Base-by-base conservation (phyloP, 2,888 invertebrate species). In the Bimastos eiseni region DNA sequence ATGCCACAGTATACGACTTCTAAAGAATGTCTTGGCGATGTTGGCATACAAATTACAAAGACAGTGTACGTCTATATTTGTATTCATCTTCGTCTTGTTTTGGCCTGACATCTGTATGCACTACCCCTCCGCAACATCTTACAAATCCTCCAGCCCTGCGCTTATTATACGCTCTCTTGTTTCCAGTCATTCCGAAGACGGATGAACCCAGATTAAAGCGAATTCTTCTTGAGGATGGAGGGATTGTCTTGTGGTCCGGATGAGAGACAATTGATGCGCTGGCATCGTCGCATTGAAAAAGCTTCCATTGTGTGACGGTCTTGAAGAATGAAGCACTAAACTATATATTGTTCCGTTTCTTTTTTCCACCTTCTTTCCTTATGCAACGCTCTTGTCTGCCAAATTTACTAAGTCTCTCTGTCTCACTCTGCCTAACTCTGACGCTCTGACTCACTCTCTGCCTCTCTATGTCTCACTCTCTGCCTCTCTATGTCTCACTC, bases 221-320 rank as follows among this genome's bases (percentile, higher is more conserved):
- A 70, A 70, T 70, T 70, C 70, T 70, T n/a, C 70, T 70, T 70
- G n/a, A 70, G 70, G 70, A 70, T 70, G 55, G 55, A 55, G 3
- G 70, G 70, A n/a, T 70, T 70, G 70, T 70, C n/a, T 70, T 70
- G n/a, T 70, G 70, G 70, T n/a, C 70, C n/a, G 70, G 70, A 70
- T 2, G 70, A 49, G 24, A 70, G 70, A n/a, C 70, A 70, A n/a
- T 70, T 30, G 70, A n/a, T 70, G 70, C 70, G n/a, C n/a, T 70
- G 70, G 70, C 30, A 70, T 70, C 70, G 70, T n/a, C 70, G 70
- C 70, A 70, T 1, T 70, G 0, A 70, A 70, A 70, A n/a, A 70
- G 8, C 17, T n/a, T 70, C 30, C n/a, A 70, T 70, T 70, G 70
- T 70, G 17, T n/a, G 8, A n/a, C n/a, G 8, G 70, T 30, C n/a